Percentiles rank a stretch among this genome's conserved stretches.
These are phyloP conservation scores for Notothenia coriiceps DNA, from an alignment of 2,113 vertebrate species.

Conservation along the genomic window DNA sequence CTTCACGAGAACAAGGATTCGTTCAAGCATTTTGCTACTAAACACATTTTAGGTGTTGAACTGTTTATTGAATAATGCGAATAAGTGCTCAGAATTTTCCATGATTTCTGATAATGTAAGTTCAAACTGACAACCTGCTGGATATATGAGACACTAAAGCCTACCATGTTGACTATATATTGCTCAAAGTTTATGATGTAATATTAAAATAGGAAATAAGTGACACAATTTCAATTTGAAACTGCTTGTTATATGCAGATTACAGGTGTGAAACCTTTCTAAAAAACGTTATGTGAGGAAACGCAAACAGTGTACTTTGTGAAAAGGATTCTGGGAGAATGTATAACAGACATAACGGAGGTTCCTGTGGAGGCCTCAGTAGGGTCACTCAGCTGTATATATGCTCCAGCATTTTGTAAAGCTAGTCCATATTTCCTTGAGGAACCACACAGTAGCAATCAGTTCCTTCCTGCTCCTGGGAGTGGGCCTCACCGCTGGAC, in stretches of 20 bases:
- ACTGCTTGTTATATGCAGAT: too few relatives aligned
- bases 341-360: slow-evolving; percentile 29
- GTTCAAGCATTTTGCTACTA: too few relatives aligned
- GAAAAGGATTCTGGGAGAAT: slow-evolving; percentile 30
- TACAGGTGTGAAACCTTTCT: neutral
- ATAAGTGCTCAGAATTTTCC: neutral
- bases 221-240: too few relatives aligned
- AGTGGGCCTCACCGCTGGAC: slow-evolving; percentile 35
- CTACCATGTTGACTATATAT: too few relatives aligned
- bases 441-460: neutral
- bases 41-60: too few relatives aligned
- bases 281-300: neutral
- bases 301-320: neutral
- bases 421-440: slow-evolving; percentile 12
- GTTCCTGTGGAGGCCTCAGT: neutral
- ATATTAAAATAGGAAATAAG: too few relatives aligned
- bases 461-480: slow-evolving; percentile 24
- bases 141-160: too few relatives aligned
- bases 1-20: too few relatives aligned
- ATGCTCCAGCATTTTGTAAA: slow-evolving; percentile 10
- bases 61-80: too few relatives aligned
- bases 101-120: neutral
- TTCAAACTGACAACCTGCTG: too few relatives aligned
- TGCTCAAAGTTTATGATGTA: too few relatives aligned
- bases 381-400: slow-evolving; percentile 21